A percentile compares a stretch with the other conserved stretches of the same genome.
These are phyloP conservation scores for Epizoanthus ramosus DNA, from an alignment of 92 coral and sea anemone genomes.

Conservation along the genomic window DNA sequence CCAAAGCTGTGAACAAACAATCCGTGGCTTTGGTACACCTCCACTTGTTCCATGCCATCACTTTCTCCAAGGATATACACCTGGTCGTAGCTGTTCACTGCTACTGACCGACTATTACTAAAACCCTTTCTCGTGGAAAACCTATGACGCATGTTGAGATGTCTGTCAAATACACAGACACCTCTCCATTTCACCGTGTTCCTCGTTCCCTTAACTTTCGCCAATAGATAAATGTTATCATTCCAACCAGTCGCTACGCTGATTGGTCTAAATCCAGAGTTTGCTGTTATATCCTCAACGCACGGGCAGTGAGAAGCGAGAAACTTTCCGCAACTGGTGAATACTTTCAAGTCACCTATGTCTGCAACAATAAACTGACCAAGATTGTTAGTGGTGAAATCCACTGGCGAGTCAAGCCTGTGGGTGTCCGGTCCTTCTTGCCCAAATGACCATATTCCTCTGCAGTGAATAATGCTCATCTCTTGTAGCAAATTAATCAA, in stretches of 20 bases:
- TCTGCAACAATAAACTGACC: constrained; percentile 26
- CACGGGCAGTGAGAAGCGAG: constrained; percentile 6
- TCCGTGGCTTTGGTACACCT: constrained; percentile 24
- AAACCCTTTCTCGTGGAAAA: constrained; percentile 30
- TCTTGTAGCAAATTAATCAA: constrained; percentile 18
- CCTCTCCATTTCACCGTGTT: constrained; percentile 6
- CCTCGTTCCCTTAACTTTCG: background rate
- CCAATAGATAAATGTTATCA: constrained; percentile 11
- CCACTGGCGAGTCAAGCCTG: constrained; percentile 12
- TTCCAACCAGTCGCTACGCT: constrained; percentile 30
- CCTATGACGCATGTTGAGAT: background rate
- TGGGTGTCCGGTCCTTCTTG: background rate
- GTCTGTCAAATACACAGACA: background rate
- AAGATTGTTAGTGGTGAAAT: constrained; percentile 23
- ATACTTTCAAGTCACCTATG: constrained; percentile 26
- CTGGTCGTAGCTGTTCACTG: constrained; percentile 25
- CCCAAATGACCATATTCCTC: constrained; percentile 36
- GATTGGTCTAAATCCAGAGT: constrained; percentile 34
- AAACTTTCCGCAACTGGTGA: constrained; percentile 25
- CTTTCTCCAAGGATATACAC: constrained; percentile 20
- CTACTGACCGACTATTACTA: background rate
- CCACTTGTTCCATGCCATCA: constrained; percentile 5
- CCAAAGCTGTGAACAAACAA: constrained; percentile 17
- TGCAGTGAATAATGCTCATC: constrained; percentile 4
- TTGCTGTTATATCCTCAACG: constrained; percentile 1